A percentile compares a stretch with the other conserved stretches of the same genome.
Conservation (phyloP, 2,797 vertebrate genomes). For the Aythya fuligula region DNA sequence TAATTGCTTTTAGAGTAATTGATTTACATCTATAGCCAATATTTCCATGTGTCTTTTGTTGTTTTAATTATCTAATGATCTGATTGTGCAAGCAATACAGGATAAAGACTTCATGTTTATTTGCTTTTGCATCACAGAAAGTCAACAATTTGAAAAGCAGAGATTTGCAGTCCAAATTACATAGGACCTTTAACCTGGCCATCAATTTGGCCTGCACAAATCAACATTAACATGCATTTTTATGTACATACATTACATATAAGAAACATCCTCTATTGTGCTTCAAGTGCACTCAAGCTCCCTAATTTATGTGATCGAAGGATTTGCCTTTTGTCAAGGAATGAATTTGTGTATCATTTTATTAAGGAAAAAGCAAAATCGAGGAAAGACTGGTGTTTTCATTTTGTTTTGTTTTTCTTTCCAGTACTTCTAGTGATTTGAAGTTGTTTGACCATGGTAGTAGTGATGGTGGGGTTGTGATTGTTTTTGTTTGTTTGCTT, state of each 20-base stretch:
- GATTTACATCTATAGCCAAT: slow-evolving; percentile 50
- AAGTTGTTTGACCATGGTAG: neutral
- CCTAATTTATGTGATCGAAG: neutral
- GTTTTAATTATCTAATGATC: slow-evolving; percentile 70
- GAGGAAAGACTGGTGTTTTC: neutral
- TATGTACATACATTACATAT: neutral
- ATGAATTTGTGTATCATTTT: neutral
- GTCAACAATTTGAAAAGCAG: slow-evolving; percentile 20
- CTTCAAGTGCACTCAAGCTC: neutral
- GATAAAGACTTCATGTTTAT: slow-evolving; percentile 2
- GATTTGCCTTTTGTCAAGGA: neutral
- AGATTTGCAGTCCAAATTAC: neutral
- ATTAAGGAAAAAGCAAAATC: neutral
- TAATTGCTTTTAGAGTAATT: slow-evolving; percentile 65
- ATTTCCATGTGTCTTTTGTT: slow-evolving; percentile 39
- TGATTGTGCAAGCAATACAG: slow-evolving; percentile 21
- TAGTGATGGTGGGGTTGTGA: neutral
- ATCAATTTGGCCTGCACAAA: neutral
- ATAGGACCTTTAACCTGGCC: neutral
- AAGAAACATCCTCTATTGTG: neutral
- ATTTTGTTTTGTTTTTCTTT: neutral
- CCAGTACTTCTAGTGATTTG: neutral
- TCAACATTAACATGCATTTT: fast-evolving
- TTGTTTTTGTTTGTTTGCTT: neutral
- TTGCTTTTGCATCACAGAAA: neutral